These are phyloP conservation scores for Jacana jacana DNA, from an alignment of 2,113 vertebrate genomes.

Conservation along the genomic window DNA sequence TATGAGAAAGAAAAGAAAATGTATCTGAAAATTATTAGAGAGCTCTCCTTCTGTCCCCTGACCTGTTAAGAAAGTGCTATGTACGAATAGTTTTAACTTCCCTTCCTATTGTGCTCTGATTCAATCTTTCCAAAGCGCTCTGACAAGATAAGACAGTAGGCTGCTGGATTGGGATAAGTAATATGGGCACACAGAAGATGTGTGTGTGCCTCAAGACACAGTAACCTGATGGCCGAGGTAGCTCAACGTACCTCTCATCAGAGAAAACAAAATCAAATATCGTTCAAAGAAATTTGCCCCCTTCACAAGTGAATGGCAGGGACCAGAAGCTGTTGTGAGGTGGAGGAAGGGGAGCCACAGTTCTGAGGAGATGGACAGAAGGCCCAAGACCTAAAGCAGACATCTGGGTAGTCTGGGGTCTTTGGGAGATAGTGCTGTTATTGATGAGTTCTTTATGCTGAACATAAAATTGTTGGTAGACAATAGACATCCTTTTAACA, in stretches of 20 bases:
- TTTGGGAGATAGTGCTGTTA: background rate
- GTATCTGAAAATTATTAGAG: background rate
- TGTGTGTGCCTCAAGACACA: background rate
- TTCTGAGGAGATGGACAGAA: background rate
- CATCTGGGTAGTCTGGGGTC: background rate
- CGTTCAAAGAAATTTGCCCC: background rate
- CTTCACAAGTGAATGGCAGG: background rate
- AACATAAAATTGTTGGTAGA: background rate
- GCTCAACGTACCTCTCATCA: background rate
- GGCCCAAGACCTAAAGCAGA: background rate
- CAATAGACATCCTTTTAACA: background rate
- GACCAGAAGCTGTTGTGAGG: background rate
- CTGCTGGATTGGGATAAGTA: background rate
- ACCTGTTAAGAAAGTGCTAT: background rate
- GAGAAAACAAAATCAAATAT: background rate
- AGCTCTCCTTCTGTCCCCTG: background rate
- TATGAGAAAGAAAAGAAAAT: background rate
- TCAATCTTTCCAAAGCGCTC: background rate
- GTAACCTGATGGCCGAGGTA: background rate
- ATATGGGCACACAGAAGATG: background rate
- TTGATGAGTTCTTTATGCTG: background rate
- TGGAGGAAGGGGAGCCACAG: background rate
- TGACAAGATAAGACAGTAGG: background rate
- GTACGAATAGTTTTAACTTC: constrained; percentile 16
- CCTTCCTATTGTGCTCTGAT: background rate